Base-by-base conservation (phyloP, 1,140 invertebrate genomes). In the Neodiprion lecontei region DNA sequence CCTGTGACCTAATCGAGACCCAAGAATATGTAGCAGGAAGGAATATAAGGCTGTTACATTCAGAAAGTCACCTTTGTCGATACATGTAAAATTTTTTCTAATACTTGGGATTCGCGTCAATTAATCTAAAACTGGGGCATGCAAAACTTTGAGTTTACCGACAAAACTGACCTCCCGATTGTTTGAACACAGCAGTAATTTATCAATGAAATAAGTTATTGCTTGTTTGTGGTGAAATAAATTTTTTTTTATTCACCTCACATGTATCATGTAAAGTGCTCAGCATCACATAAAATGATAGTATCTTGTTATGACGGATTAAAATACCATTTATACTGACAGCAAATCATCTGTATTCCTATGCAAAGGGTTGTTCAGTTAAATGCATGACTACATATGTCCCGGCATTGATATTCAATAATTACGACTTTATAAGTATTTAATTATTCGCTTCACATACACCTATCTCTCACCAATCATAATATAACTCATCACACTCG, bases 111-210 rank as follows among this genome's bases (percentile, higher is more conserved):
- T 14, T 17, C 47, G 7, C 48, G 8, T 50, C 28, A 11, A 28
- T 23, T 28, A 48, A 69, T 28, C 5, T 40, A 69, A 76, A 72
- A 48, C 50, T 12, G 49, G 28, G 72, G 12, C 50, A 9, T 9
- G 9, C 48, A 75, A 48, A 17, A 23, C 49, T 70, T 72, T 73
- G 67, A 68, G 69, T 48, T 28, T 71, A 50, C 72, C 83, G 87
- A 85, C 89, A 89, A 92, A 93, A 90, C 85, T 89, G 89, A 88
- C 91, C 91, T 93, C 92, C 92, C 91, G 87, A 90, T 91, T 89
- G 89, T 90, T 88, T 90, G 84, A 89, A 90, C 86, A 91, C 88
- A 91, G 83, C 79, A 82, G 82, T 82, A 82, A 85, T 86, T 78
- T 84, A 86, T 86, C 78, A 89, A 88, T 87, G 82, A 88, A 86